Conservation (phyloP, 2,888 invertebrate species). For the Napeogenes inachia region DNA sequence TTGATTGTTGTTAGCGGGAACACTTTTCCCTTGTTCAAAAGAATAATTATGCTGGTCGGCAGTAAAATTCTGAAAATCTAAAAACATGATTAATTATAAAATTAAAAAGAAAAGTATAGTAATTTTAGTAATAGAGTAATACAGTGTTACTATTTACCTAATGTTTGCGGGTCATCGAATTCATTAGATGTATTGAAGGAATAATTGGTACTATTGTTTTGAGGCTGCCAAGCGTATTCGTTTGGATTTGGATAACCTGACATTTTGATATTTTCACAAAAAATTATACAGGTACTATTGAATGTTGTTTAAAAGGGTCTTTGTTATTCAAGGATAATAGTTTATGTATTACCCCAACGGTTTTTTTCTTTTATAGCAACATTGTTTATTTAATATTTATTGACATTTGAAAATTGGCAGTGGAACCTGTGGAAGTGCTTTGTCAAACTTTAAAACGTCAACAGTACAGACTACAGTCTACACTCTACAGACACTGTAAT, state of each 20-base stretch:
- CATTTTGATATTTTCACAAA: slow-evolving; percentile 38
- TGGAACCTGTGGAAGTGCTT: background rate
- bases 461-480: background rate
- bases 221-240: slow-evolving; percentile 66
- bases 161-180: slow-evolving; percentile 69
- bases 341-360: no score
- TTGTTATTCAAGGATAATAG: no score
- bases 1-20: slow-evolving; percentile 65
- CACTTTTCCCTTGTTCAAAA: slow-evolving; percentile 58
- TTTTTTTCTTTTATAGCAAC: no score
- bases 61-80: slow-evolving; percentile 79
- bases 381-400: background rate
- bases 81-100: slow-evolving; percentile 23
- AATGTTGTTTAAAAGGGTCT: no score
- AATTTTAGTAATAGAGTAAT: background rate
- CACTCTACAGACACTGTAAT: background rate
- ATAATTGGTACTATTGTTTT: slow-evolving; percentile 63
- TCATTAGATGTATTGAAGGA: slow-evolving; percentile 69
- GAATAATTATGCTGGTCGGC: slow-evolving; percentile 65
- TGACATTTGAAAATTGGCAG: slow-evolving; percentile 7
- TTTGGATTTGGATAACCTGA: slow-evolving; percentile 64
- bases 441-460: background rate
- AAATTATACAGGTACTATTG: background rate
- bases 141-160: slow-evolving; percentile 47
- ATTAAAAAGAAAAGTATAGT: background rate